A percentile compares a stretch with the other conserved stretches of the same genome.
Evolutionary conservation across 2,113 vertebrate species (phyloP).

Genomic region (Psittacula cyanocephala): DNA sequence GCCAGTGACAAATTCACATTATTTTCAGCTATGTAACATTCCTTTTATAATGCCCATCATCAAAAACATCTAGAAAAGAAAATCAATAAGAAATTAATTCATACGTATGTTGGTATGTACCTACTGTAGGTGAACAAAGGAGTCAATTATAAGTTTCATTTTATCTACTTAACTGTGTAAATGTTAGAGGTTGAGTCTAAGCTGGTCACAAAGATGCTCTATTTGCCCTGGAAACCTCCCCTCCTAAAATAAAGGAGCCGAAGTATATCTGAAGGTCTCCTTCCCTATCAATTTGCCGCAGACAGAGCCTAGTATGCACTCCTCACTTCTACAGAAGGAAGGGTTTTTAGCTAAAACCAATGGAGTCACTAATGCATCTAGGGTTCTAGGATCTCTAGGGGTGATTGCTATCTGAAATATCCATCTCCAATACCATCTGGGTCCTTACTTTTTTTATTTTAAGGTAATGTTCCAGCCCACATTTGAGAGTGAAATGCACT

Average conservation of each 20-base stretch:
- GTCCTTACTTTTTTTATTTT: neutral
- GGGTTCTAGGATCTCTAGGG: neutral
- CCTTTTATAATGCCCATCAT: neutral
- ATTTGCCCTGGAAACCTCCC: neutral
- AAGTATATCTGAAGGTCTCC: neutral
- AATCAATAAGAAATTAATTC: neutral
- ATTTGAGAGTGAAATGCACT: neutral
- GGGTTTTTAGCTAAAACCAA: neutral
- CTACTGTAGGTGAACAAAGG: neutral
- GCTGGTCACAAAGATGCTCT: neutral
- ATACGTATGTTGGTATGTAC: accelerated
- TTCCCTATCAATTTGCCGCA: neutral
- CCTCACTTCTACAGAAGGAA: neutral
- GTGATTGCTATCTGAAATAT: neutral
- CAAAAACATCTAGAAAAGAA: neutral
- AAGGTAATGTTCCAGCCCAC: neutral
- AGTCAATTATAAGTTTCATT: neutral
- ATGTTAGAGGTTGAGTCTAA: neutral
- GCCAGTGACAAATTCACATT: neutral
- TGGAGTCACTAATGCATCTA: neutral
- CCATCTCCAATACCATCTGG: neutral
- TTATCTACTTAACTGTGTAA: neutral
- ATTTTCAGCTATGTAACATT: neutral
- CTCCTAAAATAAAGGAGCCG: neutral
- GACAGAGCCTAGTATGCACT: accelerated